Conservation (phyloP, 2,797 vertebrate genomes). For the Leucoraja ocellata region DNA sequence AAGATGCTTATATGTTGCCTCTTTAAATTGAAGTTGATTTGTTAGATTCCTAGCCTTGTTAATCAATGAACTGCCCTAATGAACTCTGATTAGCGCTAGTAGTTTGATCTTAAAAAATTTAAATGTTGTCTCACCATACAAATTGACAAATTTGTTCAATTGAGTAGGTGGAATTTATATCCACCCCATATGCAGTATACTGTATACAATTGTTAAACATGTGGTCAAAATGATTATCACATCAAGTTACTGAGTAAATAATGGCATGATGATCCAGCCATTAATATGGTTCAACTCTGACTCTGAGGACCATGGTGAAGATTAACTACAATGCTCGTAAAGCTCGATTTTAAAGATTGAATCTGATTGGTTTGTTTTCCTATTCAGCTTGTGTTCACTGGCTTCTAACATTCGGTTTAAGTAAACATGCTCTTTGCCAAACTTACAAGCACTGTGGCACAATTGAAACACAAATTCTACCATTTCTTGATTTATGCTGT, state of each 20-base stretch:
- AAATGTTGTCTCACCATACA: not conserved
- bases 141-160: not conserved
- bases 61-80: not conserved
- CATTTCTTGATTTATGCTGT: not conserved
- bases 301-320: not conserved
- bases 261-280: not conserved
- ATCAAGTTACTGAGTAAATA: not conserved
- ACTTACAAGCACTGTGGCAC: not conserved
- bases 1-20: not conserved
- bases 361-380: not conserved
- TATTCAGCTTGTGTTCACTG: not conserved
- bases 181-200: not conserved
- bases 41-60: not conserved
- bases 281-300: not conserved
- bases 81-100: not conserved
- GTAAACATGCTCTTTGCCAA: not conserved
- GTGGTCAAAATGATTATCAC: not conserved
- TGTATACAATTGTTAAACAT: not conserved
- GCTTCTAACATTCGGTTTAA: not conserved
- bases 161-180: not conserved
- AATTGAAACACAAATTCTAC: not conserved
- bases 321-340: not conserved
- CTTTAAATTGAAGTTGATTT: not conserved
- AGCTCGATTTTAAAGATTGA: not conserved
- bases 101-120: not conserved